Percentiles rank a stretch among this genome's conserved stretches.
These are phyloP conservation scores for Genyomyrus donnyi DNA, from an alignment of 2,113 vertebrate genomes.

Conservation along the genomic window DNA sequence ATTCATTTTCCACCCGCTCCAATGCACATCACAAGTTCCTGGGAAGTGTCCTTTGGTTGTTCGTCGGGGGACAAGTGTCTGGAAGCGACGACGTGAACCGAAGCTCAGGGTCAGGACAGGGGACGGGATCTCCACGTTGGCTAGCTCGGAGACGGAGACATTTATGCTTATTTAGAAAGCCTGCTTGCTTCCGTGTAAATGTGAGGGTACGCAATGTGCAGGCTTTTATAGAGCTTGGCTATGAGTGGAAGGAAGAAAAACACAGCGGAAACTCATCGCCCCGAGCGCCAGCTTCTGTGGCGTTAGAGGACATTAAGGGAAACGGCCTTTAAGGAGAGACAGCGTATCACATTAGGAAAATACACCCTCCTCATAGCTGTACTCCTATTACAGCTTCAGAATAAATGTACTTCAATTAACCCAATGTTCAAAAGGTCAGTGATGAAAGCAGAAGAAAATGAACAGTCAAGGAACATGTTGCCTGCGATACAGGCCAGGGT, in stretches of 20 bases:
- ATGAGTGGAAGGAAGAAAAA: neutral
- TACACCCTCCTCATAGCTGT: neutral
- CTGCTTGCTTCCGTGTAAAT: neutral
- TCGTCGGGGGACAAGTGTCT: neutral
- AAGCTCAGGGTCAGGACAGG: neutral
- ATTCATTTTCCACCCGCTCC: neutral
- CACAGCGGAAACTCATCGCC: neutral
- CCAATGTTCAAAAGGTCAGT: neutral
- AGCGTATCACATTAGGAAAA: neutral
- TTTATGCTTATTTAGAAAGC: neutral
- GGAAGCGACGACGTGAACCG: neutral
- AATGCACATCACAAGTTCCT: neutral
- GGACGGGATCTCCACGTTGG: neutral
- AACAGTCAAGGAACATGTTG: neutral
- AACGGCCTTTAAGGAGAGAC: neutral
- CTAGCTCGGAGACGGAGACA: neutral
- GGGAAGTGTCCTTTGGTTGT: neutral
- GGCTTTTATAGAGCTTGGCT: neutral
- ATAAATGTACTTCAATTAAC: conserved; percentile 6
- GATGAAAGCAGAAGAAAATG: neutral
- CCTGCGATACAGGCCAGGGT: neutral
- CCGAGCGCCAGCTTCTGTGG: neutral
- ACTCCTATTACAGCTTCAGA: neutral
- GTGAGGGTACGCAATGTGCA: neutral
- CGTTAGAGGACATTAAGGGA: neutral